Evolutionary conservation across 2,888 invertebrate genomes (phyloP).

Genomic region (Syrista parreyssii): DNA sequence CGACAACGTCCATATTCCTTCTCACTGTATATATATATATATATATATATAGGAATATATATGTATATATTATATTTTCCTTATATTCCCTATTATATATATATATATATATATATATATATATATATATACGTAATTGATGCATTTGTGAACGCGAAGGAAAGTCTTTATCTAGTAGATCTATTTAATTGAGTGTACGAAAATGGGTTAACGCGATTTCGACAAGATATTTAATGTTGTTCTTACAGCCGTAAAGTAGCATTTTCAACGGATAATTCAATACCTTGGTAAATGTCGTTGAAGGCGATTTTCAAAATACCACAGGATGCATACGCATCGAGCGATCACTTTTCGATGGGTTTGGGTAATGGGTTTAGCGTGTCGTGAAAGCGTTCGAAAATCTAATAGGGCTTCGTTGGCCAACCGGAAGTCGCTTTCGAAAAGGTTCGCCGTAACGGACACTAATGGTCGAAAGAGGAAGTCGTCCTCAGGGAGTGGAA

Average conservation of each 20-base stretch:
- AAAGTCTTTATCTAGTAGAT: background rate
- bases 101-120: background rate
- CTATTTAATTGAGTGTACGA: background rate
- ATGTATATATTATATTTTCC: too few relatives aligned
- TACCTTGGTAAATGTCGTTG: background rate
- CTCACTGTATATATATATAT: too few relatives aligned
- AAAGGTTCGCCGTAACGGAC: background rate
- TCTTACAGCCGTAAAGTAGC: background rate
- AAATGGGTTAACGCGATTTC: background rate
- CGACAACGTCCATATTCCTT: slow-evolving; percentile 18
- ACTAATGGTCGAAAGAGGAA: background rate
- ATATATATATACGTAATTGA: background rate
- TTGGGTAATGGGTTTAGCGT: background rate
- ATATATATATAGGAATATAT: too few relatives aligned
- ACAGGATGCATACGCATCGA: background rate
- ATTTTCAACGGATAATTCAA: background rate
- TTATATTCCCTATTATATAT: too few relatives aligned
- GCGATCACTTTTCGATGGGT: too few relatives aligned
- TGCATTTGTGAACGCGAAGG: background rate
- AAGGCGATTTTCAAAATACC: background rate
- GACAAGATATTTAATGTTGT: background rate
- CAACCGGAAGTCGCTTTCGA: background rate
- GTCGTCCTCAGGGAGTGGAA: background rate
- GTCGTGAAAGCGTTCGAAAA: background rate
- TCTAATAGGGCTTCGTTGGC: too few relatives aligned